Base-by-base conservation (phyloP, 2,888 invertebrate species). In the Syrphus vitripennis region DNA sequence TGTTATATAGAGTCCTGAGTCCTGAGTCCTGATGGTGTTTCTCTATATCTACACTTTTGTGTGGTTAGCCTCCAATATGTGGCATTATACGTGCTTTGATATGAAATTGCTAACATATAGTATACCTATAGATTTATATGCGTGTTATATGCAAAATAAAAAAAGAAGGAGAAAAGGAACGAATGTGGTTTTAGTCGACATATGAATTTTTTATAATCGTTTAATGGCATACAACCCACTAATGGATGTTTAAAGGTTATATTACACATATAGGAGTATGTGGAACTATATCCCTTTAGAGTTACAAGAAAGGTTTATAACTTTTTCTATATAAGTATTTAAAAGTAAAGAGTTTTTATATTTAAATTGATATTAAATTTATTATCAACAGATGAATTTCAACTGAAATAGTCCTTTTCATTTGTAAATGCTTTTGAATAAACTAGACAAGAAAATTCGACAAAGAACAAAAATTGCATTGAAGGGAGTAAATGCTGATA, bases 61-160 rank as follows among this genome's bases (percentile, higher is more conserved):
- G 71, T 67, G 82, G 77, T 72, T 69, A 61, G 65, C 71, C 82
- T 55, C 59, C 72, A 72, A 83, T 72, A 77, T 83, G 82, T 83
- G 82, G 77, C 72, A 59, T 42, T 26, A 45, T 67, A 83, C 82
- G 82, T 83, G 82, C 82, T 82, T 67, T 72, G 72, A 77, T 77
- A 72, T 37, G 37, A 59, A 72, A 83, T 65, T 72, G 53, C 70
- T 59, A 24, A 34, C 10, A 34, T 34, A 34, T 1, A 34, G 10
- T 9, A 7, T 34, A 34, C 3, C 3, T 34, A 12, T 34, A 31
- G 5, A 31, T 31, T 31, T 50, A 3, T 5, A n/a, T 40, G 40
- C 10, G 3, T 34, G 34, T 34, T 61, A 31, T 34, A 45, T 69
- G 34, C 21, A 71, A 69, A 55, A 53, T 34, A 53, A 34, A 12